Conservation (phyloP, 2,888 invertebrate genomes). For the Megamerina dolium region DNA sequence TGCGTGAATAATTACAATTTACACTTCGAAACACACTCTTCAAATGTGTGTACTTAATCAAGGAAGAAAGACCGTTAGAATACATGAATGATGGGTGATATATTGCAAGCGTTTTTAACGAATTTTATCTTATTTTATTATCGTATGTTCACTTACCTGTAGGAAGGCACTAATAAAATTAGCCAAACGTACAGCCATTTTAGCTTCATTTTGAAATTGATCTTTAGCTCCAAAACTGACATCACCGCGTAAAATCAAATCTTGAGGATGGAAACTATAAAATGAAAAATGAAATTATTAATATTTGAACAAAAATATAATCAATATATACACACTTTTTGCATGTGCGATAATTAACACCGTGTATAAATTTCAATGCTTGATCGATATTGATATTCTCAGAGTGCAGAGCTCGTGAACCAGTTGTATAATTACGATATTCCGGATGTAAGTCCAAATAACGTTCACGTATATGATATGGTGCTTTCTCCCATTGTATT, state of each 20-base stretch:
- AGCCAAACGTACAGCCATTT: slow-evolving; percentile 91
- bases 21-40: slow-evolving; percentile 43
- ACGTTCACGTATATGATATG: slow-evolving; percentile 63
- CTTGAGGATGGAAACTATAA: slow-evolving; percentile 63
- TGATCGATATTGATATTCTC: slow-evolving; percentile 70
- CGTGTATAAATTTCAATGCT: slow-evolving; percentile 68
- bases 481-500: slow-evolving; percentile 73
- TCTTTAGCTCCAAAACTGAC: slow-evolving; percentile 79
- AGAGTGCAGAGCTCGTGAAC: slow-evolving; percentile 60
- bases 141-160: slow-evolving; percentile 56
- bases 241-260: slow-evolving; percentile 78
- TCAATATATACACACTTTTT: slow-evolving; percentile 40
- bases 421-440: slow-evolving; percentile 65
- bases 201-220: slow-evolving; percentile 90
- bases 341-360: slow-evolving; percentile 57
- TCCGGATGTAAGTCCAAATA: slow-evolving; percentile 69
- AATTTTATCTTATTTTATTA: not conserved
- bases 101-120: not conserved
- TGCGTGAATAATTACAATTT: slow-evolving; percentile 45
- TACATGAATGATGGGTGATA: not conserved
- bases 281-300: slow-evolving; percentile 13
- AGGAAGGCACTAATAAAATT: slow-evolving; percentile 94
- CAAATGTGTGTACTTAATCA: not conserved
- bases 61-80: not conserved
- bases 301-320: not conserved